Conservation (phyloP, 2,888 invertebrate genomes). For the Stenodera caucasica region DNA sequence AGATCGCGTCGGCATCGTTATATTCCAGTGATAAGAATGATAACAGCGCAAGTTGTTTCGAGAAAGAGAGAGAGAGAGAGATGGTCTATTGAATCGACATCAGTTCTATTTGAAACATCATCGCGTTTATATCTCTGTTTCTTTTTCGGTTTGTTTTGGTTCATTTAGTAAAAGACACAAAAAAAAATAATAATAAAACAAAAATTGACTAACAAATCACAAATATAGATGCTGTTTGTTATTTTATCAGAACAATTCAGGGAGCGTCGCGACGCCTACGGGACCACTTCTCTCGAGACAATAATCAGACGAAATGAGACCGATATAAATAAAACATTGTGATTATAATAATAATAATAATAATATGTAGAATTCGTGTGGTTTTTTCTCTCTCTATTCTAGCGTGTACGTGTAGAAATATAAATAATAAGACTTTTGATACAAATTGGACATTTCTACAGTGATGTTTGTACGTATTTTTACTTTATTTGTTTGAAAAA, state of each 20-base stretch:
- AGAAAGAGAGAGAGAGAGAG: no score
- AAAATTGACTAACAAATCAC: no score
- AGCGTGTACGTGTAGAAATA: neutral
- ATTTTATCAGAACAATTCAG: no score
- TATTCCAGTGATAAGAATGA: slow-evolving; percentile 23
- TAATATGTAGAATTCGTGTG: neutral
- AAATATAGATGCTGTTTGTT: no score
- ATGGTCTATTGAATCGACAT: no score
- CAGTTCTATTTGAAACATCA: neutral
- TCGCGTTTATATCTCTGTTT: neutral
- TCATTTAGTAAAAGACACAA: no score
- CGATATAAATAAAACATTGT: no score
- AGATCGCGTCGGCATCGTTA: slow-evolving; percentile 17
- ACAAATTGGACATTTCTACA: neutral
- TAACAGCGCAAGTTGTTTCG: slow-evolving; percentile 22
- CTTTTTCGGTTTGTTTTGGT: no score
- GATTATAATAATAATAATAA: no score
- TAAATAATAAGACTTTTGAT: neutral
- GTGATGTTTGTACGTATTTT: neutral
- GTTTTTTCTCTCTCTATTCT: no score
- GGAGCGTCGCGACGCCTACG: slow-evolving; percentile 5
- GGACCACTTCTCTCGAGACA: neutral
- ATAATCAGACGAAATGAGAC: no score
- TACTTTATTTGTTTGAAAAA: neutral
- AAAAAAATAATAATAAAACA: no score